Conservation (phyloP, 2,888 invertebrate genomes). For the Siphlonurus alternatus region DNA sequence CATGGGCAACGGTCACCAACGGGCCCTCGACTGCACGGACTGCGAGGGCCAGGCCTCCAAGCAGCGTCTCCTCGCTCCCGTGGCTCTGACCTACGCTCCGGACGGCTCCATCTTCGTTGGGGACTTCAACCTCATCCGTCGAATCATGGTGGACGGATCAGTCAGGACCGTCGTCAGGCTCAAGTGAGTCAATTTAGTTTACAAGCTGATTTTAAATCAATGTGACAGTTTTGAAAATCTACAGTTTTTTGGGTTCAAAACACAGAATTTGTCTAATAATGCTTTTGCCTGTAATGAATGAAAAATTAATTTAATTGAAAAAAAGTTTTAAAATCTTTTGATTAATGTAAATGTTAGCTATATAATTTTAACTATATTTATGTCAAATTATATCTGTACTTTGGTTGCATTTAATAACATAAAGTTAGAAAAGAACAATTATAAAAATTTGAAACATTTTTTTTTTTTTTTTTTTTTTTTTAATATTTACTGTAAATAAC, state of each 20-base stretch:
- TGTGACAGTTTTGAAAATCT: neutral
- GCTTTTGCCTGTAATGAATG: too few species aligned
- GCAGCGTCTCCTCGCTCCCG: constrained; percentile 76
- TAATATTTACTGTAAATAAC: too few species aligned
- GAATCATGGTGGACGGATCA: constrained; percentile 70
- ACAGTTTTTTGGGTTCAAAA: constrained; percentile 17
- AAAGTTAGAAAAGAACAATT: too few species aligned
- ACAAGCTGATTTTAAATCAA: neutral
- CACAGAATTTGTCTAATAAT: neutral
- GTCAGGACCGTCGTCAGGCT: constrained; percentile 62
- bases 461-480: too few species aligned
- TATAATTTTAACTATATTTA: too few species aligned
- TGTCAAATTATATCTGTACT: too few species aligned
- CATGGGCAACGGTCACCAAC: constrained; percentile 81
- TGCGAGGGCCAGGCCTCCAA: constrained; percentile 65
- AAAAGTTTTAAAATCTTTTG: too few species aligned
- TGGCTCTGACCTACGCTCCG: constrained; percentile 76
- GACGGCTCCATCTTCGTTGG: constrained; percentile 92
- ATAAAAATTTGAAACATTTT: too few species aligned
- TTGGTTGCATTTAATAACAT: too few species aligned
- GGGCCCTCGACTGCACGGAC: constrained; percentile 67
- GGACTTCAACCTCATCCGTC: constrained; percentile 84
- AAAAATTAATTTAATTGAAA: too few species aligned
- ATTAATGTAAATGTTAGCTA: too few species aligned
- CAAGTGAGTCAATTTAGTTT: constrained; percentile 45